phyloP scores from a whole-genome alignment of 2,888 invertebrate species.

The Suillia variegata region DNA sequence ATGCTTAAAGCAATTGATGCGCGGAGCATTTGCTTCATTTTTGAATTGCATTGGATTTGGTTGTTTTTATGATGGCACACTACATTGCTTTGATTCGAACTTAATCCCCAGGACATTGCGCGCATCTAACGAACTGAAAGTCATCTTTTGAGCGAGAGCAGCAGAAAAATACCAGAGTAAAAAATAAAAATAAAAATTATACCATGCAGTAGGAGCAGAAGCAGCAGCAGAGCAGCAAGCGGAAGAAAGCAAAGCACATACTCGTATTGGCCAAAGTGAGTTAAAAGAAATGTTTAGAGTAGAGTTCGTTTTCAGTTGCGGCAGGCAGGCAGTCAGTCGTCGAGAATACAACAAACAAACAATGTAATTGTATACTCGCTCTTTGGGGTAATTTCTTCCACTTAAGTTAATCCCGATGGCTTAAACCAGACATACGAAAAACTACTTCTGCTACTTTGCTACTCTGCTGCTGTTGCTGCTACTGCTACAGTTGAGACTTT shows the following conservation, averaged over 20 bases:
- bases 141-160: slow-evolving; percentile 35
- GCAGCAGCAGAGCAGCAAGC: slow-evolving; percentile 5
- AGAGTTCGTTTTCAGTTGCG: not conserved
- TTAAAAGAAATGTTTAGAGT: not conserved
- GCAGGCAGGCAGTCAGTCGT: not conserved
- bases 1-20: slow-evolving; percentile 1
- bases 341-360: slow-evolving; percentile 15
- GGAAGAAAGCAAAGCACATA: slow-evolving; percentile 1
- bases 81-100: slow-evolving; percentile 57
- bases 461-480: slow-evolving; percentile 4
- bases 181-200: no score
- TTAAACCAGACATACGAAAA: slow-evolving; percentile 43
- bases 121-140: slow-evolving; percentile 49
- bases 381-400: slow-evolving; percentile 57
- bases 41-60: slow-evolving; percentile 26
- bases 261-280: not conserved
- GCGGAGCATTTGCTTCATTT: not conserved
- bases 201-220: no score
- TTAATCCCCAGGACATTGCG: slow-evolving; percentile 52
- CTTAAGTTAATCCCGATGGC: slow-evolving; percentile 55
- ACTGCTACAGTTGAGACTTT: slow-evolving; percentile 23
- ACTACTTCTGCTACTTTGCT: not conserved
- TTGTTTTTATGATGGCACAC: slow-evolving; percentile 46
- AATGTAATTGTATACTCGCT: slow-evolving; percentile 50
- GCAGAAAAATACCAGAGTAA: not conserved